These are phyloP conservation scores for Tenthredo livida DNA, from an alignment of 2,888 invertebrate genomes.

Conservation along the genomic window DNA sequence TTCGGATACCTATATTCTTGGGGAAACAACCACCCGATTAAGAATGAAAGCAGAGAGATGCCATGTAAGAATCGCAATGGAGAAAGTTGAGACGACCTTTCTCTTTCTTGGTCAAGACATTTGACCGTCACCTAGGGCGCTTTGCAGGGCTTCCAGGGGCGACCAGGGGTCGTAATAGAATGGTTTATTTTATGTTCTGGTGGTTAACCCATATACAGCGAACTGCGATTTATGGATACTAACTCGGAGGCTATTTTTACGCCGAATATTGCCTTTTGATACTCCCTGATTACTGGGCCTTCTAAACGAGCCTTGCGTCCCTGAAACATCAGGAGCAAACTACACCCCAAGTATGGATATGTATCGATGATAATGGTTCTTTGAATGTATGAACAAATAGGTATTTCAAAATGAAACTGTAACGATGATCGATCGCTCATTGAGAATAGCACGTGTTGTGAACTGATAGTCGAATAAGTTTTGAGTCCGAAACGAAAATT, in stretches of 20 bases:
- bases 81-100: conserved; percentile 31
- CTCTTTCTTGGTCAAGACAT: not conserved
- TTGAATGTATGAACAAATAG: not conserved
- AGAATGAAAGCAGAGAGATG: not conserved
- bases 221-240: conserved; percentile 50
- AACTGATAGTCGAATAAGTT: too few species aligned
- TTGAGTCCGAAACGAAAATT: too few species aligned
- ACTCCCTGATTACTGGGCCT: conserved; percentile 28
- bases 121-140: conserved; percentile 41
- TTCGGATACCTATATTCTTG: not conserved
- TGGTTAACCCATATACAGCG: conserved; percentile 51
- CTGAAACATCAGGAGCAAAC: not conserved
- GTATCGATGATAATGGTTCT: not conserved
- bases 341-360: not conserved
- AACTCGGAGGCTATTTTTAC: conserved; percentile 48
- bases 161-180: conserved; percentile 46
- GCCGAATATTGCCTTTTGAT: conserved; percentile 39
- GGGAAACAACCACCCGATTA: not conserved
- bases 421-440: not conserved
- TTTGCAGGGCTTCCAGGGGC: conserved; percentile 20
- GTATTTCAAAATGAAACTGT: too few species aligned
- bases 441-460: not conserved
- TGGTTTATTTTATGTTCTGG: conserved; percentile 49
- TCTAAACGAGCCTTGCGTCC: not conserved
- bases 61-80: not conserved